Base-by-base conservation (phyloP, 2,888 invertebrate genomes). In the Pheosia tremula region DNA sequence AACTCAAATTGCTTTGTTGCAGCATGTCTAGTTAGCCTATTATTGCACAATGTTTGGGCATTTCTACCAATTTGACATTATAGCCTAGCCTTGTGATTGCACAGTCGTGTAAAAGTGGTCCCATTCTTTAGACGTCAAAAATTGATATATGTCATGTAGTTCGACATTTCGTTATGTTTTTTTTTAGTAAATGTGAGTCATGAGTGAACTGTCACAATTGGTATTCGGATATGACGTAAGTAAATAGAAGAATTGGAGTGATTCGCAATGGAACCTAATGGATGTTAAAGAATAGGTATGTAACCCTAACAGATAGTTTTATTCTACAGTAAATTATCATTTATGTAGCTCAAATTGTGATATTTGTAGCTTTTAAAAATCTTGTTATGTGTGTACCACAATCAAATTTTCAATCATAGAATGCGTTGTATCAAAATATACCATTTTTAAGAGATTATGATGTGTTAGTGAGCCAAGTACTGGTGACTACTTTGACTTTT, bases 31-130 rank as follows among this genome's bases (percentile, higher is more conserved):
- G 36, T 38, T 45, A 56, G 41, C 36, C 4, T 36, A 13, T 24
- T 43, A 45, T 56, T 56, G 56, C 56, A 36, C 13, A 56, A 56
- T 45, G n/a, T n/a, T 36, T 56, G 24, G 36, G 45, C 56, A 56
- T 66, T 72, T 69, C 62, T 62, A 62, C 56, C 60, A 67, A 69
- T 58, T 65, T 76, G 75, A 67, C 76, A 75, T 76, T 77, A 73
- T 58, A 69, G 58, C 58, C 56, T 76, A 68, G 68, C 76, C 77
- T 77, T 77, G 76, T 69, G 64, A 68, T 63, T 60, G 66, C 66
- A 65, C 58, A 54, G 63, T 49, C 65, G 61, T 60, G 60, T 63
- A 63, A 64, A 45, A 53, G 60, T 69, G 71, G 68, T 73, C 71
- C 62, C 64, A 71, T 75, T 75, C 67, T 67, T 61, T 67, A 66